Evolutionary conservation across 2,888 invertebrate genomes (phyloP).

Genomic region (Dichetophora obliterata): DNA sequence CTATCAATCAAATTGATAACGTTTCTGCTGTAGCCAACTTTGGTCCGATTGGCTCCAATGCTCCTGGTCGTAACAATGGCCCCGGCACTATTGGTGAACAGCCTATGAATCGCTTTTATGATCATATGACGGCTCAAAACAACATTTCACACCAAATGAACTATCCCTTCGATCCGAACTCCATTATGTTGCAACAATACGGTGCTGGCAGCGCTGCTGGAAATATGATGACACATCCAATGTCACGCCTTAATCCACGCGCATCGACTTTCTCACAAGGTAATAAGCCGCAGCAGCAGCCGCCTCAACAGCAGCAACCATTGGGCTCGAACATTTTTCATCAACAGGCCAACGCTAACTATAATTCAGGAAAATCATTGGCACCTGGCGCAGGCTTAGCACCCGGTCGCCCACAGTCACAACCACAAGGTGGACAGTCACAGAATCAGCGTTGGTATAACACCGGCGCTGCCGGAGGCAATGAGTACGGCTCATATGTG

Average conservation of each 20-base stretch:
- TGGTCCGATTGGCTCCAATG: constrained; percentile 63
- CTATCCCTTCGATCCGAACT: constrained; percentile 58
- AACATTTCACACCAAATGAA: constrained; percentile 56
- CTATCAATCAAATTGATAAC: constrained; percentile 39
- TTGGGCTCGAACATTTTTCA: constrained; percentile 54
- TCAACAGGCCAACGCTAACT: constrained; percentile 54
- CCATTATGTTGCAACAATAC: constrained; percentile 35
- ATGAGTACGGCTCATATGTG: constrained; percentile 59
- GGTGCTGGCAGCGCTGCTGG: constrained; percentile 46
- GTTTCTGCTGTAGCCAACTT: constrained; percentile 56
- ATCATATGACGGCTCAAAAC: constrained; percentile 51
- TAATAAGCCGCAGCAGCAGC: constrained; percentile 49
- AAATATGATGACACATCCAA: constrained; percentile 62
- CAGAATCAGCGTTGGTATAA: constrained; percentile 58
- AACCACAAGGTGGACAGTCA: constrained; percentile 62
- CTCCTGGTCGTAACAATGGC: constrained; percentile 47
- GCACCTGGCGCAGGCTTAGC: constrained; percentile 50
- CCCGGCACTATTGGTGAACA: constrained; percentile 56
- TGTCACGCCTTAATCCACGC: constrained; percentile 83
- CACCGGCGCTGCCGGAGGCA: constrained; percentile 49
- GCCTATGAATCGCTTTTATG: constrained; percentile 60
- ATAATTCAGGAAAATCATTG: constrained; percentile 50
- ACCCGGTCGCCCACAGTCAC: constrained; percentile 60
- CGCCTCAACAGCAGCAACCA: constrained; percentile 49
- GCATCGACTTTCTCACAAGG: constrained; percentile 80